A percentile compares a stretch with the other conserved stretches of the same genome.
These are phyloP conservation scores for Brachionus rotundiformis DNA, from an alignment of 1,140 invertebrate species.

Conservation along the genomic window DNA sequence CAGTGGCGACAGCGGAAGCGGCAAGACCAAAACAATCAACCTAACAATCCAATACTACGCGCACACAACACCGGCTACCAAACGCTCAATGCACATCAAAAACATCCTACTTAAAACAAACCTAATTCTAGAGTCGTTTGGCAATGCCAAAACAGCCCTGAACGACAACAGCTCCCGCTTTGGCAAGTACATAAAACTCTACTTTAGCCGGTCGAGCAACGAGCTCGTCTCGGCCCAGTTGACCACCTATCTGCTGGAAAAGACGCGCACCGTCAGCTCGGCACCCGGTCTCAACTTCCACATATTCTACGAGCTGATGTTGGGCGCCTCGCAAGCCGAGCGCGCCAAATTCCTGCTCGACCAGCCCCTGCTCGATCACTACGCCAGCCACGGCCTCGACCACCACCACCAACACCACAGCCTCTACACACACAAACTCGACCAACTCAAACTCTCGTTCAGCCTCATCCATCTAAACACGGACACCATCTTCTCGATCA, in stretches of 20 bases:
- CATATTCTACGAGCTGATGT: not conserved
- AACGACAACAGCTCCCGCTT: conserved; percentile 98
- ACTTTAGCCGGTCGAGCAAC: not conserved
- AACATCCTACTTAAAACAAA: conserved; percentile 77
- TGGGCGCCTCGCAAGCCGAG: not conserved
- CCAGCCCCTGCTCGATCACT: not conserved
- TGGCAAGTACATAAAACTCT: conserved; percentile 68
- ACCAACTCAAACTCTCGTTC: not conserved
- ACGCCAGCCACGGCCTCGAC: not conserved
- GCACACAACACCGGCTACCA: not conserved
- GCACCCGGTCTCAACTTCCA: not conserved
- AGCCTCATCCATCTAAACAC: not conserved
- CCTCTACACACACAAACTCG: not conserved
- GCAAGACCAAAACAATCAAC: not conserved
- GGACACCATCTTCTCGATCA: not conserved
- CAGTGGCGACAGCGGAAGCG: conserved; percentile 21
- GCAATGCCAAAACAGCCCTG: conserved; percentile 96
- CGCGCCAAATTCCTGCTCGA: not conserved
- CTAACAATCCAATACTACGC: conserved; percentile 14
- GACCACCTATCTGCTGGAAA: not conserved
- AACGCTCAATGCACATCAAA: conserved; percentile 69
- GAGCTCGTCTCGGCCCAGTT: not conserved
- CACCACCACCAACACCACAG: not conserved
- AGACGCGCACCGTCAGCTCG: not conserved
- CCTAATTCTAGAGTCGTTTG: conserved; percentile 95